Evolutionary conservation across 2,113 vertebrate species (phyloP).

Genomic region (Eolophus roseicapilla): DNA sequence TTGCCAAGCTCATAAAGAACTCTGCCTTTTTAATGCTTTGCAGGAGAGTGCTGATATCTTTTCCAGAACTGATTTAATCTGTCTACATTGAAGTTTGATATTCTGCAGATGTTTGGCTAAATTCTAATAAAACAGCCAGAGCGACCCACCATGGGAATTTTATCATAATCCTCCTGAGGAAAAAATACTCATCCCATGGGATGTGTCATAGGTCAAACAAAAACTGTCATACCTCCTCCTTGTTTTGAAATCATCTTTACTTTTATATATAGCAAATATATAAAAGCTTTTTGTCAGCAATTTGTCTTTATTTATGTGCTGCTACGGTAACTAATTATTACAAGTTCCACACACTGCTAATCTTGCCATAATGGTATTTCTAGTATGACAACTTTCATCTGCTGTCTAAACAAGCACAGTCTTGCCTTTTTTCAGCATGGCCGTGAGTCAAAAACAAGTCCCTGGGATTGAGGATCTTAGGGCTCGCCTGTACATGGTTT

Average conservation of each 20-base stretch:
- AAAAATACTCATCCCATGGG: background rate
- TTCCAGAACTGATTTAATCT: constrained; percentile 1
- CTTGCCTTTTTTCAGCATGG: constrained; percentile 21
- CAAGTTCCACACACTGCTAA: background rate
- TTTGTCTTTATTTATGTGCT: constrained; percentile 31
- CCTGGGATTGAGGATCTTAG: background rate
- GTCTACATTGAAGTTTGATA: background rate
- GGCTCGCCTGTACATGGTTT: background rate
- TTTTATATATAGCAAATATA: background rate
- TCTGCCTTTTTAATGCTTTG: background rate
- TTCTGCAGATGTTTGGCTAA: background rate
- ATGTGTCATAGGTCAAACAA: constrained; percentile 13
- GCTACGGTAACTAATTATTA: constrained; percentile 39
- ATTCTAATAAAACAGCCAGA: background rate
- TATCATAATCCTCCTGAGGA: background rate
- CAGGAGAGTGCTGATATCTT: background rate
- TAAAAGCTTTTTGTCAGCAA: constrained; percentile 20
- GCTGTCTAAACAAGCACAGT: constrained; percentile 23
- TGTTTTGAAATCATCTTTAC: background rate
- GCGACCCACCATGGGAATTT: background rate
- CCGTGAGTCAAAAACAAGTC: background rate
- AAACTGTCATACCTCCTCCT: background rate
- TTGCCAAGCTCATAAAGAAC: background rate
- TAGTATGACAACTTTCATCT: constrained; percentile 46
- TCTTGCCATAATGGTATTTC: constrained; percentile 54